Evolutionary conservation across 30 jellyfish, hydroid and myxozoan genomes (phyloP).

Genomic region (Haliclystus octoradiatus): DNA sequence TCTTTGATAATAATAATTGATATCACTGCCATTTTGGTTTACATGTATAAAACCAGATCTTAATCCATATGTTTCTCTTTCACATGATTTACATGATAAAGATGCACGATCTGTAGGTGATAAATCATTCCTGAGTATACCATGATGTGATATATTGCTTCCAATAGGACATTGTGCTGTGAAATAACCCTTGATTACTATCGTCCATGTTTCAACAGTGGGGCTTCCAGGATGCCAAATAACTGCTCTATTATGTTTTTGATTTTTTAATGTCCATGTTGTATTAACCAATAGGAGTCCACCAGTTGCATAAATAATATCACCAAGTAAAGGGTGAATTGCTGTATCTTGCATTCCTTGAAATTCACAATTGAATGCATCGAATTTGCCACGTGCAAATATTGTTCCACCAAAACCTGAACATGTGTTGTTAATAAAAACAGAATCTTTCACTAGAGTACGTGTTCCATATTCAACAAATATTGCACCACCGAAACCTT

Average conservation of each 20-base stretch:
- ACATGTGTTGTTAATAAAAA: constrained; percentile 68
- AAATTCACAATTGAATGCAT: constrained; percentile 31
- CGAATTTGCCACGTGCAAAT: constrained; percentile 70
- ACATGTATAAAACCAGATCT: constrained; percentile 50
- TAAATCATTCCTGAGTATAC: constrained; percentile 43
- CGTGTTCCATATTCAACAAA: constrained; percentile 46
- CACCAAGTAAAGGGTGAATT: constrained; percentile 71
- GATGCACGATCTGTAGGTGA: constrained; percentile 47
- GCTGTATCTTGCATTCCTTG: constrained; percentile 23
- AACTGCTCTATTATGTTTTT: constrained; percentile 31
- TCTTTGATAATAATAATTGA: background rate
- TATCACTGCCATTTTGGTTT: constrained; percentile 15
- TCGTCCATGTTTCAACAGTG: constrained; percentile 61
- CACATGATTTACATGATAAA: constrained; percentile 74
- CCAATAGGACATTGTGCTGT: constrained; percentile 82
- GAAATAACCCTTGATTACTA: constrained; percentile 48
- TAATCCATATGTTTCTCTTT: constrained; percentile 59
- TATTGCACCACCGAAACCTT: constrained; percentile 96
- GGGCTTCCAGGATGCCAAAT: constrained; percentile 99
- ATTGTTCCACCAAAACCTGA: constrained; percentile 95
- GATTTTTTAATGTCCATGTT: constrained; percentile 54
- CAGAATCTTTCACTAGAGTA: constrained; percentile 23
- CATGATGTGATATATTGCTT: constrained; percentile 61
- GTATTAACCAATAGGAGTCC: constrained; percentile 65
- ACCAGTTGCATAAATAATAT: constrained; percentile 80